Base-by-base conservation (phyloP, 2,888 invertebrate species). In the Amorpha juglandis region DNA sequence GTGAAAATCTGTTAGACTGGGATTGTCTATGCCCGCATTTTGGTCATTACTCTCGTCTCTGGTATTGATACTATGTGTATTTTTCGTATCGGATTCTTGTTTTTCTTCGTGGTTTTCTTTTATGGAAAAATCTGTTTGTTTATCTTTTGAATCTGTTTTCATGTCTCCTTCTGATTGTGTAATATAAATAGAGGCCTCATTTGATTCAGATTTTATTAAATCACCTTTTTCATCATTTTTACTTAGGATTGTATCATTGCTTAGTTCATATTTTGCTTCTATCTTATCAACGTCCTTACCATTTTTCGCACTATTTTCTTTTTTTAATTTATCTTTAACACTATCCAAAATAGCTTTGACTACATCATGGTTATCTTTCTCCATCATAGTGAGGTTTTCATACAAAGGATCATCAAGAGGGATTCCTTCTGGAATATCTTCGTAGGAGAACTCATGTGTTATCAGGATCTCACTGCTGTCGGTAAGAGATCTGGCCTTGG, bases 391-490 rank as follows among this genome's bases (percentile, higher is more conserved):
- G 4, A 90, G 75, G 68, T 90, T 89, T 4, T 92, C 91, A 65
- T 87, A 91, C 2, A 91, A 68, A 0, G 91, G 91, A 55, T 91
- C 90, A 64, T 92, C 92, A 0, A 92, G 76, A 0, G 91, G 91
- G 58, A 90, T 85, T 0, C 90, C 90, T 64, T 90, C 91, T 6
- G 91, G 90, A 21, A 92, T 86, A 55, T 92, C 91, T 68, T 92
- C 91, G 63, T 87, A 89, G 0, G 86, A 80, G 68, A 86, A 89
- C 35, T 92, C 91, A 9, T 90, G 76, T 0, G 80, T 86, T 19
- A 92, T 90, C 35, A 91, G 69, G 6, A 91, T 85, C 42, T 90
- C 90, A 1, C 83, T 84, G 27, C 79, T 80, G 66, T 86, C 82
- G 0, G 74, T 68, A 0, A 86, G 67, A 0, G 91, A 86, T 53